phyloP scores from a whole-genome alignment of 2,888 invertebrate genomes.

The Neoaliturus tenellus region DNA sequence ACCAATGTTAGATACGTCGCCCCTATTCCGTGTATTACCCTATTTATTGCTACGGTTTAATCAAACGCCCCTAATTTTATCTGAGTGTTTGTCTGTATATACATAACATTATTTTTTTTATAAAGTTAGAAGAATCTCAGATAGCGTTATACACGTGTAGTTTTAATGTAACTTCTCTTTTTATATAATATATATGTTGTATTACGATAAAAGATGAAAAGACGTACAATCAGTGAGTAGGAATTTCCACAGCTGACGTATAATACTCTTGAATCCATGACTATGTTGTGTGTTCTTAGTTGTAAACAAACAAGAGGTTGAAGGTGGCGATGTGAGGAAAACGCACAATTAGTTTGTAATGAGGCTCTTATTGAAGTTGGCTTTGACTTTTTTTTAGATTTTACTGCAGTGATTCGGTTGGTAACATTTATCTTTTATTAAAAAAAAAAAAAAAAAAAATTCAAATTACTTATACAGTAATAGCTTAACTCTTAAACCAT shows the following conservation, averaged over 20 bases:
- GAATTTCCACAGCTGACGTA: neutral
- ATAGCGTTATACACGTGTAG: slow-evolving; percentile 50
- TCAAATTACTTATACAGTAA: no score
- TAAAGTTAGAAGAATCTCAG: slow-evolving; percentile 48
- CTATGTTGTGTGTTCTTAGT: slow-evolving; percentile 24
- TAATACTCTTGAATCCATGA: slow-evolving; percentile 30
- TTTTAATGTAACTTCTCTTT: slow-evolving; percentile 54
- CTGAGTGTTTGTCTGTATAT: slow-evolving; percentile 56
- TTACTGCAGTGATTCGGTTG: no score
- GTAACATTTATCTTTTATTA: no score
- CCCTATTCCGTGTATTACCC: slow-evolving; percentile 38
- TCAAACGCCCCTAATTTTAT: slow-evolving; percentile 51
- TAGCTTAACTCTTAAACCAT: no score
- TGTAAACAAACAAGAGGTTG: neutral
- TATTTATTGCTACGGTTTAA: slow-evolving; percentile 53
- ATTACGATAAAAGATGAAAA: slow-evolving; percentile 38
- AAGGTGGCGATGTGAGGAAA: neutral
- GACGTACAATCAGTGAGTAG: slow-evolving; percentile 52
- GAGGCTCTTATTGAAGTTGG: no score
- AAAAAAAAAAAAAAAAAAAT: no score
- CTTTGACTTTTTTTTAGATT: no score
- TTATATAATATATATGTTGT: slow-evolving; percentile 51
- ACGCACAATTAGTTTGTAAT: no score
- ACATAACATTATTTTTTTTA: slow-evolving; percentile 52
- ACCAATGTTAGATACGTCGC: slow-evolving; percentile 42